Evolutionary conservation across 2,888 invertebrate genomes (phyloP), one percentile per base, ranked within the genome.

Genomic region (Tholera decimalis): DNA sequence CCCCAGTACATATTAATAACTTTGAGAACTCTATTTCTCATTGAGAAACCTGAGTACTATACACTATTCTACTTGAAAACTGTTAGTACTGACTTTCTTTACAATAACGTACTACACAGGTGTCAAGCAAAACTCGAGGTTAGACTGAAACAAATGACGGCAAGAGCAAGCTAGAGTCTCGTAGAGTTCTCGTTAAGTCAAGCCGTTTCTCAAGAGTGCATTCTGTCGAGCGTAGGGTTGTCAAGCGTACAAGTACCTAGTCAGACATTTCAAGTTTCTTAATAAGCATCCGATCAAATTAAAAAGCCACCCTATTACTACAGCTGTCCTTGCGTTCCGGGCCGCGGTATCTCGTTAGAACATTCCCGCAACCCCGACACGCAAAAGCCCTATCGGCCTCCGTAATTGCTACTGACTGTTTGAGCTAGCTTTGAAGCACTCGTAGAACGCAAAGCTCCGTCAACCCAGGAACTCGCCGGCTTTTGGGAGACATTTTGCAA

Each of bases 111-210:
- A 46, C 41, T 49, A 20, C 15, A 20, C 15, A 30, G 46, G 60
- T 71, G 60, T 76, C 49, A 55, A 62, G 43, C 9, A 41, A 56
- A 18, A 47, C 60, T 43, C 37, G 13, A 57, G 37, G 4, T n/a
- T 35, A 43, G 3, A 74, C 43, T 58, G 70, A 55, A 75, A 75
- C 47, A 59, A 75, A 59, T 69, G 37, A 24, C 53, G 33, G 26
- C 49, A 15, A 58, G 55, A 54, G 49, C 26, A 2, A 11, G 44
- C 22, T 44, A 50, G 54, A 65, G 50, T 18, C 46, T n/a, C 28
- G 41, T 55, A 47, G 47, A 62, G 57, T 51, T 60, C 77, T 67
- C 66, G 66, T 74, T 72, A 74, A 55, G n/a, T n/a, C 47, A 5
- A 44, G 49, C 43, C 33, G 62, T 76, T 61, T 35, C 72, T 55